Conservation (phyloP, 2,113 vertebrate genomes). For the Muntiacus reevesi region DNA sequence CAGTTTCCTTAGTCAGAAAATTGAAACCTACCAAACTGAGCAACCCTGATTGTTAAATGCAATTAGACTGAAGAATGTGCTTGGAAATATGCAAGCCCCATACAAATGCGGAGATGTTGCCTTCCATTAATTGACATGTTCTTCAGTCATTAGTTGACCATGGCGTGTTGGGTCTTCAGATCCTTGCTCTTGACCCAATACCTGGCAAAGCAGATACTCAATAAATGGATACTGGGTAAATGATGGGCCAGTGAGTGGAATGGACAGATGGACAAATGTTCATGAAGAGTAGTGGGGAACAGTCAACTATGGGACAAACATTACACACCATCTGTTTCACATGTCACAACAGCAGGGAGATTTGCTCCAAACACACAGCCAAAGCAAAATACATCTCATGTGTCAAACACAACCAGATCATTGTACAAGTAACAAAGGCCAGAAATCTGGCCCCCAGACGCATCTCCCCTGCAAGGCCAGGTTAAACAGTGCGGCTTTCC, state of each 20-base stretch:
- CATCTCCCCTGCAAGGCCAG: background rate
- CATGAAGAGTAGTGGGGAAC: background rate
- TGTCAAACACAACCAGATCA: background rate
- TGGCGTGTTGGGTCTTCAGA: background rate
- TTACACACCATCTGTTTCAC: background rate
- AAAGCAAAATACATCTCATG: background rate
- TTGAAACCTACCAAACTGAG: background rate
- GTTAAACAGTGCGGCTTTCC: background rate
- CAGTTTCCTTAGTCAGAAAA: slow-evolving; percentile 31
- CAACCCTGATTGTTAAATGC: background rate
- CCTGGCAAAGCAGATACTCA: background rate
- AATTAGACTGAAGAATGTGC: background rate
- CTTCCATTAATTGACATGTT: background rate
- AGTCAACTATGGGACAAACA: background rate
- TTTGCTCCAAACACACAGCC: background rate
- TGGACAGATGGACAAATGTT: background rate
- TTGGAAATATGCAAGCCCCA: background rate
- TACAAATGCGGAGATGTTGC: background rate
- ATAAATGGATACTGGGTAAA: background rate
- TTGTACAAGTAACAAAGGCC: background rate
- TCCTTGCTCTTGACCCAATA: background rate
- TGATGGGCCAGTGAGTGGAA: too few species aligned
- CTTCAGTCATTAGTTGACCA: background rate
- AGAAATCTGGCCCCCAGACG: background rate
- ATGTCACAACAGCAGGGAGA: background rate